Evolutionary conservation across 2,797 vertebrate species (phyloP).

Genomic region (Helostoma temminkii): DNA sequence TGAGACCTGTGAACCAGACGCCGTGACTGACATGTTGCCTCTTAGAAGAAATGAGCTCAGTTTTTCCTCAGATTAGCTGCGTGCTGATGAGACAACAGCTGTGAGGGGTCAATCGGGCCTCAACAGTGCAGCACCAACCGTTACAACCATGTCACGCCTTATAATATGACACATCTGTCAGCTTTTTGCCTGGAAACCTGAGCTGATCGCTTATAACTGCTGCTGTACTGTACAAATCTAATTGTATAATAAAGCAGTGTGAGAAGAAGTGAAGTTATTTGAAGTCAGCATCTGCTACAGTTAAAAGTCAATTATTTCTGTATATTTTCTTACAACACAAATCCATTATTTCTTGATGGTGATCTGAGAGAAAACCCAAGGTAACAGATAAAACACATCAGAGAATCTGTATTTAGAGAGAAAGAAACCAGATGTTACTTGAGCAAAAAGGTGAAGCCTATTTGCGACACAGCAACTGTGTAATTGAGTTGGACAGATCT

Average conservation of each 20-base stretch:
- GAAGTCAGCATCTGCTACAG: neutral
- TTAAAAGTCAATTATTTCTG: neutral
- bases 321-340: neutral
- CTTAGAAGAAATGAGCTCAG: constrained; percentile 24
- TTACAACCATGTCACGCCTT: constrained; percentile 59
- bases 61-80: constrained; percentile 39
- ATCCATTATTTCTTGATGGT: neutral
- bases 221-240: constrained; percentile 38
- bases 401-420: neutral
- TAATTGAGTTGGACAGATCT: constrained; percentile 45
- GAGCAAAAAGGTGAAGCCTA: neutral
- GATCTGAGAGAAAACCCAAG: neutral
- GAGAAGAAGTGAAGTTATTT: neutral
- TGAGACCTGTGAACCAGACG: constrained; percentile 62
- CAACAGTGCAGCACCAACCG: constrained; percentile 31
- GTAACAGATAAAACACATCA: neutral
- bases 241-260: constrained; percentile 23
- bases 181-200: constrained; percentile 61
- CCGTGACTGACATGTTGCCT: constrained; percentile 64
- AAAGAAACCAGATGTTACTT: constrained; percentile 22
- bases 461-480: constrained; percentile 11
- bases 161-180: constrained; percentile 79
- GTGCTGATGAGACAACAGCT: constrained; percentile 77
- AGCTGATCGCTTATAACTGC: constrained; percentile 63
- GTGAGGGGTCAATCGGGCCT: constrained; percentile 55